phyloP scores from a whole-genome alignment of 2,797 vertebrate genomes.

The Calcarius lapponicus region DNA sequence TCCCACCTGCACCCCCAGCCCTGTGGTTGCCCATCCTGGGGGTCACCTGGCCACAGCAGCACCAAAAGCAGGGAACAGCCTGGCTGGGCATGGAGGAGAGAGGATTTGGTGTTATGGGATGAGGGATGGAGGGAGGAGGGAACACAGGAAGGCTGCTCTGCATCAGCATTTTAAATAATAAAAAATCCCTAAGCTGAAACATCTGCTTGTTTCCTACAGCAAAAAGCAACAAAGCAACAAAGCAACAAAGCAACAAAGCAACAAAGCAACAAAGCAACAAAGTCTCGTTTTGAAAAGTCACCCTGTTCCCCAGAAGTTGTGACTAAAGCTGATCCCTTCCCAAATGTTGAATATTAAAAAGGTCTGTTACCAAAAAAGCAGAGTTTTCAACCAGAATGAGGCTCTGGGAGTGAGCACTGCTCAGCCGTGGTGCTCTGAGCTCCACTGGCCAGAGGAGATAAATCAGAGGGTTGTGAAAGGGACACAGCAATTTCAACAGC shows the following conservation, averaged over 20 bases:
- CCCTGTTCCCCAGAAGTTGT: background rate
- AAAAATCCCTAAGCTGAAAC: background rate
- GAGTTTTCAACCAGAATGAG: background rate
- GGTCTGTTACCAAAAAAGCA: background rate
- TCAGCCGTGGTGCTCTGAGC: background rate
- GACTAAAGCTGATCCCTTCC: background rate
- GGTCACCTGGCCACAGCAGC: background rate
- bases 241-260: background rate
- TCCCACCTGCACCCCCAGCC: background rate
- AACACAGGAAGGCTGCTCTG: background rate
- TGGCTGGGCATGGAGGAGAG: accelerated
- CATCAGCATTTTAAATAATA: background rate
- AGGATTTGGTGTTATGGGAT: background rate
- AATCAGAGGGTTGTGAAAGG: background rate
- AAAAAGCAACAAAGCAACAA: background rate
- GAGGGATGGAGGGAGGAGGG: background rate
- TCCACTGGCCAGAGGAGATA: background rate
- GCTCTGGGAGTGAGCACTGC: background rate
- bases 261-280: background rate
- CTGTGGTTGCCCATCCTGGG: background rate
- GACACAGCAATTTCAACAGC: background rate
- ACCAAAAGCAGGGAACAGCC: background rate
- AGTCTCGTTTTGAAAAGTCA: background rate
- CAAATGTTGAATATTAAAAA: background rate
- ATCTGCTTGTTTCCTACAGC: background rate